Evolutionary conservation across 1,140 invertebrate species (phyloP).

Genomic region (Oedothorax gibbosus): DNA sequence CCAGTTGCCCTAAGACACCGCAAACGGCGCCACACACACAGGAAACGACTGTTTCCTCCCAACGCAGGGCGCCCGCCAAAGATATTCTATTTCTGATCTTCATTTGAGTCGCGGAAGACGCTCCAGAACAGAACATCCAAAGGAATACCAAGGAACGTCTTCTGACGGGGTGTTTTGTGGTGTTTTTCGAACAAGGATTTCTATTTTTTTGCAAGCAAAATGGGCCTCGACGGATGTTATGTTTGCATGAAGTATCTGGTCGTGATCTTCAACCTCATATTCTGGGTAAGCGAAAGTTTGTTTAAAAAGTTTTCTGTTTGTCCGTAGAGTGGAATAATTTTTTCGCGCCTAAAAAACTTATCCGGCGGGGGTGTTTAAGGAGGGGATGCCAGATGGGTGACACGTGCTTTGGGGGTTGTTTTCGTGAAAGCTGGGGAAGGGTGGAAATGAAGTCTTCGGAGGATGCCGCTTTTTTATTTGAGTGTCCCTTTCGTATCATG

Average conservation of each 20-base stretch:
- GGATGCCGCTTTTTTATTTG: too few species aligned
- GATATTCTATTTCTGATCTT: conserved; percentile 36
- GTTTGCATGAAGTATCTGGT: conserved; percentile 78
- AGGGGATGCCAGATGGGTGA: not conserved
- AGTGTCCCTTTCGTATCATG: too few species aligned
- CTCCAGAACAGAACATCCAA: too few species aligned
- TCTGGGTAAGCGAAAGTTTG: conserved; percentile 75
- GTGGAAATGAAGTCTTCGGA: too few species aligned
- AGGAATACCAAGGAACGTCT: not conserved
- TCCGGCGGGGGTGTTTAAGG: not conserved
- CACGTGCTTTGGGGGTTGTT: conserved; percentile 2
- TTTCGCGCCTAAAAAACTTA: conserved; percentile 40
- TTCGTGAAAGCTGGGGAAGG: not conserved
- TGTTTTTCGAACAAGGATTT: too few species aligned
- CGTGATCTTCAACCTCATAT: conserved; percentile 78
- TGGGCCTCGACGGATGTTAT: conserved; percentile 78
- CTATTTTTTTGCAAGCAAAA: conserved; percentile 63
- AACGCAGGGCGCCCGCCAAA: conserved; percentile 22
- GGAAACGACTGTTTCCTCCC: conserved; percentile 23
- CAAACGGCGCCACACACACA: conserved; percentile 38
- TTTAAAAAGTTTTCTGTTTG: not conserved
- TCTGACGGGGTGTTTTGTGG: too few species aligned
- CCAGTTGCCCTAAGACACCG: conserved; percentile 37
- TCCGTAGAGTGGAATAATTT: not conserved
- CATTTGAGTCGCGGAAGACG: not conserved